phyloP scores from a whole-genome alignment of 2,113 vertebrate genomes.

The Machaerirhynchus nigripectus region DNA sequence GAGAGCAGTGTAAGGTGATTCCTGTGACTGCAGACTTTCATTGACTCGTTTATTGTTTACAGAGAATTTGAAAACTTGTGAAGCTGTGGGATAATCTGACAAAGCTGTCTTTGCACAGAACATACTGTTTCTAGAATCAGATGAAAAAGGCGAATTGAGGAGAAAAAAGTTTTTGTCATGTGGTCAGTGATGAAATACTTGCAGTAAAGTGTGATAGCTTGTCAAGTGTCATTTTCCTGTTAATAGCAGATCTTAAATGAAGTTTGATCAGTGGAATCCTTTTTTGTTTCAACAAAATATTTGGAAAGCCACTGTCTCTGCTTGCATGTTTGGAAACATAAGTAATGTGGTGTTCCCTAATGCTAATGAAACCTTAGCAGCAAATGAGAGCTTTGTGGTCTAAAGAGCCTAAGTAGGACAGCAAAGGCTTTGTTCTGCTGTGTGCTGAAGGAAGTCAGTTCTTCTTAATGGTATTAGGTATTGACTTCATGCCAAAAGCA shows the following conservation, averaged over 20 bases:
- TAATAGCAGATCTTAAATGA: background rate
- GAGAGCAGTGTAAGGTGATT: background rate
- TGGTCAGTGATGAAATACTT: background rate
- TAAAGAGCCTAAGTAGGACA: slow-evolving; percentile 67
- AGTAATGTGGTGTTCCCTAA: slow-evolving; percentile 43
- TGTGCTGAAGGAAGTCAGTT: slow-evolving; percentile 45
- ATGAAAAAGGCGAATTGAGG: background rate
- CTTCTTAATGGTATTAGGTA: slow-evolving; percentile 5
- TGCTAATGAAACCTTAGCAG: slow-evolving; percentile 55
- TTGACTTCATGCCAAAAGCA: slow-evolving; percentile 46
- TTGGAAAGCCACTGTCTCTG: background rate
- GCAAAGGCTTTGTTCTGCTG: slow-evolving; percentile 64
- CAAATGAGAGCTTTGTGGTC: slow-evolving; percentile 37
- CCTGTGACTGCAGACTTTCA: background rate
- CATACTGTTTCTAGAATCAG: background rate
- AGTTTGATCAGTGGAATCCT: background rate
- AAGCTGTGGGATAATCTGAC: background rate
- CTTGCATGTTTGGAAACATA: slow-evolving; percentile 7
- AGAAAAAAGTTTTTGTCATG: background rate
- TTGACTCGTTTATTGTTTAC: background rate
- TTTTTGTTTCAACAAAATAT: background rate
- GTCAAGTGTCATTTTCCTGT: background rate
- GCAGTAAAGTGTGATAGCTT: background rate
- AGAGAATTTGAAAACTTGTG: background rate
- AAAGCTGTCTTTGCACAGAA: background rate